Conservation (phyloP, 2,113 vertebrate species). For the Antigone vipio region DNA sequence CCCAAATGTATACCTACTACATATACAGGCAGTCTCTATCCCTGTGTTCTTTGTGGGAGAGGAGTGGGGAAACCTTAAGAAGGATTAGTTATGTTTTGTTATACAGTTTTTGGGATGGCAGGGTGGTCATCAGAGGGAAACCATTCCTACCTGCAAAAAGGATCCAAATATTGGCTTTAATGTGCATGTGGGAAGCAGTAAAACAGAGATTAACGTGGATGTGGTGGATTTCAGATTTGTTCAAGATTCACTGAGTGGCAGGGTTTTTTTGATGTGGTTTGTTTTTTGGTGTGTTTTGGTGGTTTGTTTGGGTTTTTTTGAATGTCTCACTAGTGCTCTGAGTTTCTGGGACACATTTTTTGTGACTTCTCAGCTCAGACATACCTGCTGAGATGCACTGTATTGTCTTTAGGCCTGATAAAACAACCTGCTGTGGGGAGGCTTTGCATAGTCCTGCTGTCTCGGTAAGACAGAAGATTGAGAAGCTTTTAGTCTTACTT, state of each 20-base stretch:
- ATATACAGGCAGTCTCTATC: neutral
- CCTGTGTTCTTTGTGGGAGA: neutral
- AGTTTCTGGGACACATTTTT: neutral
- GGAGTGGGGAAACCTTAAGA: neutral
- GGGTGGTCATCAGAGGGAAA: neutral
- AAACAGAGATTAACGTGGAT: neutral
- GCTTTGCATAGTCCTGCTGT: neutral
- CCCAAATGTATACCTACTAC: rapidly evolving
- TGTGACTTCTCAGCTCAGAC: neutral
- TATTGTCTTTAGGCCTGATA: neutral
- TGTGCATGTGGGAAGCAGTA: neutral
- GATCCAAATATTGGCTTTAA: neutral
- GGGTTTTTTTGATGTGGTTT: no score
- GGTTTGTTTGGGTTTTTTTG: neutral
- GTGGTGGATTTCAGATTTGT: neutral
- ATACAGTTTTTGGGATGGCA: neutral
- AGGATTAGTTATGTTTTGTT: neutral
- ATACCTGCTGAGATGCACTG: neutral
- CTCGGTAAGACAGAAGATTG: neutral
- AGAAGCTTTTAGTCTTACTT: neutral
- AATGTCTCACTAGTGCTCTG: neutral
- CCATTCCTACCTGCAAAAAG: neutral
- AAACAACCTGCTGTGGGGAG: neutral
- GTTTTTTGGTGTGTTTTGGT: neutral
- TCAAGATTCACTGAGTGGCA: neutral